A percentile compares a stretch with the other conserved stretches of the same genome.
phyloP scores from a whole-genome alignment of 1,140 invertebrate genomes.

The Zeugodacus cucurbitae region DNA sequence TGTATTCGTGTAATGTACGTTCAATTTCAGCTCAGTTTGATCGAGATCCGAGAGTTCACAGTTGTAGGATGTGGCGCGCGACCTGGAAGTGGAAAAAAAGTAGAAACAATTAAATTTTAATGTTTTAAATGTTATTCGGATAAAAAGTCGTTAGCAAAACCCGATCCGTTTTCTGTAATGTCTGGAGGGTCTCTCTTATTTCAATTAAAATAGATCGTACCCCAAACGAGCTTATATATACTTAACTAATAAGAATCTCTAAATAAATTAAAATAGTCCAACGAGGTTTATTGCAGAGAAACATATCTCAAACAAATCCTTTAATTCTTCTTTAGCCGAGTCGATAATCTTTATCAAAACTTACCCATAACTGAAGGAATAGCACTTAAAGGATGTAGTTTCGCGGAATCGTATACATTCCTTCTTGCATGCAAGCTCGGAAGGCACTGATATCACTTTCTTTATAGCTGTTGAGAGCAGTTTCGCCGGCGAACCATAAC shows the following conservation, averaged over 20 bases:
- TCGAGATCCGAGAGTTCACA: conserved; percentile 76
- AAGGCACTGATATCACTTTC: conserved; percentile 70
- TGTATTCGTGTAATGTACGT: conserved; percentile 71
- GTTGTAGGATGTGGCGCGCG: conserved; percentile 65
- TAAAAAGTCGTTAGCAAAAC: no score
- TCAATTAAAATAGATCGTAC: no score
- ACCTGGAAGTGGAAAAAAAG: conserved; percentile 45
- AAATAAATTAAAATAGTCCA: no score
- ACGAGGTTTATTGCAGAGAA: no score
- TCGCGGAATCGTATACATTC: conserved; percentile 73
- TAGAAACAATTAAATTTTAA: no score
- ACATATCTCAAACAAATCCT: background rate
- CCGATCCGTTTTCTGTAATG: no score
- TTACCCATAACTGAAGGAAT: conserved; percentile 78
- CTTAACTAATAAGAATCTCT: no score
- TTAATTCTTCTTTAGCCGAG: background rate
- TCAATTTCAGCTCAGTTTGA: conserved; percentile 72
- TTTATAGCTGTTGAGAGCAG: conserved; percentile 74
- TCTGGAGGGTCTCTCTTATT: no score
- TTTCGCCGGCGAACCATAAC: conserved; percentile 76
- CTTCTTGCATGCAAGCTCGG: conserved; percentile 76
- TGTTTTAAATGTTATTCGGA: no score
- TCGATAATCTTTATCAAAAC: background rate
- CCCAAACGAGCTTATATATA: no score
- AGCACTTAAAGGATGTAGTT: conserved; percentile 73